phyloP scores from a whole-genome alignment of 1,140 invertebrate genomes.

The Drosophila lowei region DNA sequence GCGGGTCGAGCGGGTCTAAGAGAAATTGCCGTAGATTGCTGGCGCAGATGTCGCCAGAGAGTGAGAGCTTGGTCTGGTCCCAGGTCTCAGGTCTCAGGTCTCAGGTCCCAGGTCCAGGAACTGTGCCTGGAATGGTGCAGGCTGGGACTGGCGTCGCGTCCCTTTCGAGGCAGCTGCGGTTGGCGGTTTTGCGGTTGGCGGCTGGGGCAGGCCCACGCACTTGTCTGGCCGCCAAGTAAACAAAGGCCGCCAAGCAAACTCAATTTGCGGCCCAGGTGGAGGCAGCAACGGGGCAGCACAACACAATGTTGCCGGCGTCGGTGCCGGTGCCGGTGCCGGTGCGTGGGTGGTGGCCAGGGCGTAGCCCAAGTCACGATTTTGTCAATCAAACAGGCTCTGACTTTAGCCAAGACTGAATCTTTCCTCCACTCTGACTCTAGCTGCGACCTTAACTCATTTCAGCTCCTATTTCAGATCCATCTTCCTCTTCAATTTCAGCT shows the following conservation, averaged over 20 bases:
- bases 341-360: slow-evolving; percentile 26
- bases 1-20: slow-evolving; percentile 25
- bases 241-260: slow-evolving; percentile 52
- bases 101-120: neutral
- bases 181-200: neutral
- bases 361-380: slow-evolving; percentile 46
- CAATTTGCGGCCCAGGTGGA: slow-evolving; percentile 45
- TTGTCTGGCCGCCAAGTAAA: slow-evolving; percentile 57
- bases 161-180: slow-evolving; percentile 57
- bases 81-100: too few species aligned
- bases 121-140: slow-evolving; percentile 3
- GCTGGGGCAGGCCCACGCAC: slow-evolving; percentile 54
- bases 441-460: too few species aligned
- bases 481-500: too few species aligned
- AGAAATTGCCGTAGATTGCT: slow-evolving; percentile 52
- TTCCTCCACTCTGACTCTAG: slow-evolving; percentile 2
- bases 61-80: neutral
- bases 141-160: slow-evolving; percentile 17
- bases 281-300: slow-evolving; percentile 8
- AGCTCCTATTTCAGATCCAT: too few species aligned
- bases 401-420: neutral
- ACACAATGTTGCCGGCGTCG: slow-evolving; percentile 18
- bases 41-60: slow-evolving; percentile 69
- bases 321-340: slow-evolving; percentile 35
- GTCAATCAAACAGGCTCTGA: slow-evolving; percentile 28